Conservation (phyloP, 2,113 vertebrate genomes). For the Caranx ignobilis region DNA sequence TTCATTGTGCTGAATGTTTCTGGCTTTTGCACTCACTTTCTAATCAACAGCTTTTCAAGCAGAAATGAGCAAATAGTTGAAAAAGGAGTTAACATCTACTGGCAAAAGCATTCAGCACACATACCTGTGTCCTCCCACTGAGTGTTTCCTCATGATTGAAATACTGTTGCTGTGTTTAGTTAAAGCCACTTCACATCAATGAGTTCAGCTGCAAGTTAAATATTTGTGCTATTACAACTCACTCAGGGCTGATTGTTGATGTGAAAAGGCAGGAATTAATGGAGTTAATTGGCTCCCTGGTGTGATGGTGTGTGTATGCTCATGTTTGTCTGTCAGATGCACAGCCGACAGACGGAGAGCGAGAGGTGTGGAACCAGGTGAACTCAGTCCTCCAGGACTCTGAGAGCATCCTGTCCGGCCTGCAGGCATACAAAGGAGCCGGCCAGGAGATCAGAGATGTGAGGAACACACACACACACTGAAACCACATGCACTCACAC, state of each 20-base stretch:
- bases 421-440: conserved; percentile 97
- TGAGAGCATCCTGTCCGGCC: conserved; percentile 93
- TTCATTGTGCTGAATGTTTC: conserved; percentile 33
- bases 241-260: not conserved
- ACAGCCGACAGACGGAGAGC: conserved; percentile 95
- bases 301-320: not conserved
- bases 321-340: conserved; percentile 87
- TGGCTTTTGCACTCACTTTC: not conserved
- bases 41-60: not conserved
- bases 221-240: not conserved
- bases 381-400: conserved; percentile 96
- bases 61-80: not conserved
- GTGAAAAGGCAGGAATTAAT: conserved; percentile 20
- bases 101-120: conserved; percentile 23
- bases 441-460: conserved; percentile 98
- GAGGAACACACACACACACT: conserved; percentile 54
- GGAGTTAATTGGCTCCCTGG: not conserved
- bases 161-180: not conserved
- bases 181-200: conserved; percentile 29
- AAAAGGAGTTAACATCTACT: not conserved
- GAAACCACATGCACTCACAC: not conserved
- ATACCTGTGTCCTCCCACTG: not conserved
- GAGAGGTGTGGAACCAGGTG: conserved; percentile 97
- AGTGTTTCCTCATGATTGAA: not conserved
- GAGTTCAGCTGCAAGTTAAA: not conserved